Percentiles rank a stretch among this genome's conserved stretches.
These are phyloP conservation scores for Tachycineta bicolor DNA, from an alignment of 2,113 vertebrate genomes.

Conservation along the genomic window DNA sequence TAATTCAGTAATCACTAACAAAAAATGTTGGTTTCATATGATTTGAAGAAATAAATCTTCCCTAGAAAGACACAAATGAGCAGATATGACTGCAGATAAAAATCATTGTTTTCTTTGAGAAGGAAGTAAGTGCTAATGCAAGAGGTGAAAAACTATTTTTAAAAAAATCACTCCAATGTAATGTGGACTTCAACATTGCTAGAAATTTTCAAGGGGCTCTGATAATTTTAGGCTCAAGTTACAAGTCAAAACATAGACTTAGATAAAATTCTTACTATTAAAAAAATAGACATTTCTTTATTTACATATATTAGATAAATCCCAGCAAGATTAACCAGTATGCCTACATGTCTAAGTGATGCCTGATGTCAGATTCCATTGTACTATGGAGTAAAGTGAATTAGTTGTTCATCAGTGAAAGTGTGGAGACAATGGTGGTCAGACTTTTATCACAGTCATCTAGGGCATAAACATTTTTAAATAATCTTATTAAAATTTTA, in stretches of 20 bases:
- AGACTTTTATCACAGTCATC: not conserved
- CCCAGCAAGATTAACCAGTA: not conserved
- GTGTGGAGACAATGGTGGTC: not conserved
- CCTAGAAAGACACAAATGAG: not conserved
- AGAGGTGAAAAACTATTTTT: not conserved
- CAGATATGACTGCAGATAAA: not conserved
- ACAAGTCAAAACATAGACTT: not conserved
- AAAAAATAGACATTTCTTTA: not conserved
- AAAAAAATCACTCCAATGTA: not conserved
- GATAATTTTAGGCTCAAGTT: not conserved
- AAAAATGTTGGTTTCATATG: not conserved
- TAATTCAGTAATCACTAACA: not conserved
- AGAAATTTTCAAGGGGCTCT: not conserved
- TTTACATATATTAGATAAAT: not conserved
- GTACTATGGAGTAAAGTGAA: not conserved
- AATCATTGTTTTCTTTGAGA: not conserved
- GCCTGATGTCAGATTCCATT: not conserved
- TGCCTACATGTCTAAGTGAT: not conserved
- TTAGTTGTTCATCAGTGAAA: not conserved
- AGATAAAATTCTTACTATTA: not conserved
- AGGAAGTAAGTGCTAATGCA: not conserved
- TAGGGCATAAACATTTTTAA: not conserved
- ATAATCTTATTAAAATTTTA: not conserved
- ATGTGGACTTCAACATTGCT: not conserved
- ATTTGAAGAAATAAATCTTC: not conserved